Base-by-base conservation (phyloP, 2,113 vertebrate genomes). In the Amblyornis subalaris region DNA sequence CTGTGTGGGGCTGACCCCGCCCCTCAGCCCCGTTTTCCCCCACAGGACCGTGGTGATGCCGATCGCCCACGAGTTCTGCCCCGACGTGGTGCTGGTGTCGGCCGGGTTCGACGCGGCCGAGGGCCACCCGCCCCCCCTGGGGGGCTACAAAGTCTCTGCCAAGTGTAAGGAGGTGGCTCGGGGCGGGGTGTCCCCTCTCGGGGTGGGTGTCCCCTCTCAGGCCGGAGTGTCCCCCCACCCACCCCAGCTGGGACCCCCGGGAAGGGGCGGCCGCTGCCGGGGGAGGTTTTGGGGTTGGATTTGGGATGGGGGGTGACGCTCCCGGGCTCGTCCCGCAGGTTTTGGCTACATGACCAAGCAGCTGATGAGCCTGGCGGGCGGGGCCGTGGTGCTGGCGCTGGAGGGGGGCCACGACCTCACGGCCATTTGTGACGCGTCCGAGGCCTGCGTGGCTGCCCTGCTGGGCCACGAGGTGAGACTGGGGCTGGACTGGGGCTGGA, bases 331-430 rank as follows among this genome's bases (percentile, higher is more conserved):
- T 15, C n/a, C 5, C 50, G 24, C 94, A 99, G 99, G 99, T 90
- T 99, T 99, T 81, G 99, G 99, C 88, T 98, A 99, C 95, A 97
- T 99, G 98, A 99, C 99, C 1, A 98, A 98, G 93, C 98, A 99
- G 96, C 97, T 99, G 96, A 99, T 99, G 99, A 98, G 96, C 54
- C 88, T 99, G 97, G 98, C 99, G 0, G 98, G 98, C 7, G 99
- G 99, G 6, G 98, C 98, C 6, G 94, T 99, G 36, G 98, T 99
- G 54, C 95, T 99, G 35, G 98, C 98, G 5, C 96, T 99, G 48
- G 99, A 99, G 95, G 99, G 99, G 5, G 99, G 99, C 16, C 98
- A 99, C 13, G 98, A 99, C 94, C 98, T 99, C 38, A 98, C 98
- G 1, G 98, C 99, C 94, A 99, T 99, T 95, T 99, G 99, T 14